Evolutionary conservation across 1,140 invertebrate genomes (phyloP), one percentile per base, ranked within the genome.

Genomic region (Rhagoletis pomonella): DNA sequence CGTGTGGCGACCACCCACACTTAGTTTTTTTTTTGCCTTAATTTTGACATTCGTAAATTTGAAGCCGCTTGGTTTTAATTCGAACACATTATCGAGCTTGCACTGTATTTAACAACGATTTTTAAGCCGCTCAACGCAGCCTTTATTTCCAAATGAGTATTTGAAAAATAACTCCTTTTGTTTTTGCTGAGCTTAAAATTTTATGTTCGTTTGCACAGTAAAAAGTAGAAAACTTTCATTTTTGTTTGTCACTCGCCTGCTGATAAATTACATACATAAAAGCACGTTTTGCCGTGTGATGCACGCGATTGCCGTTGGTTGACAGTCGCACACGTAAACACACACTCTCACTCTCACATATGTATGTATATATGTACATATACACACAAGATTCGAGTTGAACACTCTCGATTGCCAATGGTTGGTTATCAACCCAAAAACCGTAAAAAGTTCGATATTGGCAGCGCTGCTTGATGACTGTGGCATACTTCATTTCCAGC

Each of bases 201-300:
- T 44, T 81, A 50, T 55, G n/a, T 55, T 55, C 6, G 6, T 29
- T 81, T 55, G 73, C 10, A 17, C 47, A 55, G 47, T 55, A 81
- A 81, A 55, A 81, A 81, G 50, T 81, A 29, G 73, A 81, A 81
- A 81, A 81, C 73, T 81, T 81, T 81, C 73, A 10, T 55, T 81
- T 7, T 81, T 81, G 73, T 81, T 81, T 81, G 73, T 81, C 44
- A 81, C 73, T 55, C 17, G 73, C 73, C 47, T n/a, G 47, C 17
- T 81, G 73, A 81, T 81, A 81, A 81, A 81, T 81, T 81, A 81
- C 73, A 58, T 81, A 81, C 73, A 58, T 19, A 7, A 81, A 55
- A 81, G 47, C 73, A 81, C 73, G 47, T 81, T 81, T 12, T 12
- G 69, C 3, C 69, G 42, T 17, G 69, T 73, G 69, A 73, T 73